Percentiles rank a stretch among this genome's conserved stretches.
These are phyloP conservation scores for Drosophila tsacasi DNA, from an alignment of 1,140 invertebrate genomes.

Conservation along the genomic window DNA sequence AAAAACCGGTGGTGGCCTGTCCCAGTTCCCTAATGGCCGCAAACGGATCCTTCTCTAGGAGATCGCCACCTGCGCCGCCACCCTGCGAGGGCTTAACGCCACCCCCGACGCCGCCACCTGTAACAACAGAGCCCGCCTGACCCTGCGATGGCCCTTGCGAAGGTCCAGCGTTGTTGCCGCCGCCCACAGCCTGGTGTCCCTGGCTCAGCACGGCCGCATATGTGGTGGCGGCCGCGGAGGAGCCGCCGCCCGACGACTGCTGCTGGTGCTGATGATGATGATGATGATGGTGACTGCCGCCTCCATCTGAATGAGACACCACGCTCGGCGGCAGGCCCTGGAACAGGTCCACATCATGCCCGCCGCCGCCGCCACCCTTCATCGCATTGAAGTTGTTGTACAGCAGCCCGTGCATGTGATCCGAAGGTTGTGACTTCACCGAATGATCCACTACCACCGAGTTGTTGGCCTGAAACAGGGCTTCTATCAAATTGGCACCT, in stretches of 20 bases:
- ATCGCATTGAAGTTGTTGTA: constrained; percentile 75
- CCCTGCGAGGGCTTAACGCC: constrained; percentile 49
- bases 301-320: constrained; percentile 22
- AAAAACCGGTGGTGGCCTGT: constrained; percentile 84
- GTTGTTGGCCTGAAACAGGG: constrained; percentile 76
- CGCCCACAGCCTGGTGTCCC: constrained; percentile 65
- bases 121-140: constrained; percentile 27
- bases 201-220: constrained; percentile 86
- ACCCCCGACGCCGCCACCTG: constrained; percentile 14
- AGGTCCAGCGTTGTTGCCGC: constrained; percentile 18
- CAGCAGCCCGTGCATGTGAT: constrained; percentile 63
- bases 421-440: constrained; percentile 56
- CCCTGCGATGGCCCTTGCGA: constrained; percentile 43
- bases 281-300: constrained; percentile 12
- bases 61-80: constrained; percentile 46
- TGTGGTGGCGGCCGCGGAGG: constrained; percentile 72
- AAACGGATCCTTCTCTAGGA: constrained; percentile 83
- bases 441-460: constrained; percentile 50
- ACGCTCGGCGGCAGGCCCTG: constrained; percentile 42
- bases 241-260: constrained; percentile 41
- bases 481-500: constrained; percentile 72
- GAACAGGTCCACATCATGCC: constrained; percentile 75
- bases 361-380: constrained; percentile 45
- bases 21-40: constrained; percentile 83
- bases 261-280: constrained; percentile 30